Base-by-base conservation (phyloP, 2,888 invertebrate species). In the Trisateles emortualis region DNA sequence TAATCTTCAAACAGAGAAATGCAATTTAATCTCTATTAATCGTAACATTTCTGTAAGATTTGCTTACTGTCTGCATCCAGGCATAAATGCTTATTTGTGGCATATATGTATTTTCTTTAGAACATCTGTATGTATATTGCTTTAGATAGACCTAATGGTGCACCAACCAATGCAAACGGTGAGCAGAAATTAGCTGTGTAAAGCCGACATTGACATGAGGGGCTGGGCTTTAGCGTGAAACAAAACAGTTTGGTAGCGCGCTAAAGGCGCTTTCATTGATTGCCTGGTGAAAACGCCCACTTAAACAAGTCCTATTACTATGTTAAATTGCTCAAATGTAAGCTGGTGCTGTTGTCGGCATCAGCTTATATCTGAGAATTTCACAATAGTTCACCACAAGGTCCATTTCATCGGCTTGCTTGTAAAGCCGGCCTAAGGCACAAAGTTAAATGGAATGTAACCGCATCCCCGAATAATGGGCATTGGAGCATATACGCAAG, bases 381-480 rank as follows among this genome's bases (percentile, higher is more conserved):
- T n/a, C n/a, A n/a, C n/a, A n/a, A n/a, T n/a, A n/a, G n/a, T n/a
- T n/a, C n/a, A n/a, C n/a, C n/a, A n/a, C n/a, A n/a, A n/a, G 30
- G 17, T 14, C 30, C 11, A 35, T 10, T 9, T 30, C 9, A 47
- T 13, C 9, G 13, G 29, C 44, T 45, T 43, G 17, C 19, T 39
- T 47, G 50, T 53, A 56, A 26, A 49, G 16, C 16, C 33, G 52
- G 38, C 62, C 59, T 65, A 44, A 63, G 46, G 41, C 54, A 36
- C 49, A 72, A 82, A 81, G 78, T 85, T 81, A 81, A 83, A 83
- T 84, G 81, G 79, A 82, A 82, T 82, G 74, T 78, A 68, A 83
- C 83, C 81, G 74, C 83, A 79, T 44, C 44, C 52, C 47, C 46
- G 50, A 64, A 59, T 74, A 72, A 69, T 66, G 56, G 62, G 49